A percentile compares a stretch with the other conserved stretches of the same genome.
Conservation (phyloP, 2,113 vertebrate species). For the Myanophis thanlyinensis region DNA sequence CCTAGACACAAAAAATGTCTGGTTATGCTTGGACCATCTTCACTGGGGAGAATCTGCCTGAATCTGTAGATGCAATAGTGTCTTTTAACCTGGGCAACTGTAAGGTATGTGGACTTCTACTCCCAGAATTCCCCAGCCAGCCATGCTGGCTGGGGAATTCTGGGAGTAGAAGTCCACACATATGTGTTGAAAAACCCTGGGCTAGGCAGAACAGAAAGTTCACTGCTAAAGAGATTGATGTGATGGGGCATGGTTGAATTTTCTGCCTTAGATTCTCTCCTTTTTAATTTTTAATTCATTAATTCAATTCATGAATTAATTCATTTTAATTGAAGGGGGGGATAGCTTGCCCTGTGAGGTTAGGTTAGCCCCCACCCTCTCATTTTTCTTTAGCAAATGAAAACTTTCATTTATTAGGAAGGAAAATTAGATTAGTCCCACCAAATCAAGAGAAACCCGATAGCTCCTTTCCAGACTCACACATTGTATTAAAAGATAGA, state of each 20-base stretch:
- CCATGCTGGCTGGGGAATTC: too few relatives aligned
- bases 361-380: not conserved
- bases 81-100: not conserved
- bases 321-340: not conserved
- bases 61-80: not conserved
- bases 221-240: too few relatives aligned
- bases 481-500: not conserved
- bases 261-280: too few relatives aligned
- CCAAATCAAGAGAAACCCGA: not conserved
- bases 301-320: not conserved
- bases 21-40: not conserved
- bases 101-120: not conserved
- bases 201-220: too few relatives aligned
- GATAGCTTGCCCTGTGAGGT: not conserved
- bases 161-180: not conserved
- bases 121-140: not conserved
- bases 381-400: not conserved
- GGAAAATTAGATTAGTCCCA: not conserved
- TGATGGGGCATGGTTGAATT: too few relatives aligned
- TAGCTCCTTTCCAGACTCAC: not conserved
- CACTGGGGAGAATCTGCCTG: not conserved
- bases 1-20: not conserved
- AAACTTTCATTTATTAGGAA: not conserved
- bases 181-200: not conserved
- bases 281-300: too few relatives aligned